Evolutionary conservation across 2,797 vertebrate species (phyloP), one percentile per base, ranked within the genome.

Genomic region (Tarsius wallacei): DNA sequence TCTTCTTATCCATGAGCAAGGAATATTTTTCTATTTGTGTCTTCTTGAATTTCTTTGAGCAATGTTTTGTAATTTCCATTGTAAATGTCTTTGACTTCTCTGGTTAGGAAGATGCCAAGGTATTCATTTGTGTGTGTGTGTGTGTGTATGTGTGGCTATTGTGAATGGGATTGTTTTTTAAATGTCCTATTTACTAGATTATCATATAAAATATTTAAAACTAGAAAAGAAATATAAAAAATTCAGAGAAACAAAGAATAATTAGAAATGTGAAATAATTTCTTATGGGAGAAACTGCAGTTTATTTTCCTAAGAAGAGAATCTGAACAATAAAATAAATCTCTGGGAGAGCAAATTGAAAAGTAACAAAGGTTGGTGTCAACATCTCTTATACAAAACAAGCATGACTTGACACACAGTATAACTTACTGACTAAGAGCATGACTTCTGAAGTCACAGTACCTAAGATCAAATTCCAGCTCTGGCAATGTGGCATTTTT

Each of bases 191-290:
- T 42, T 42, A 42, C 42, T 68, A 21, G 89, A 73, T 80, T 42
- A 33, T 57, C 82, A 68, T 33, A 61, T 57, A 78, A 97, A 94
- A 96, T 55, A 71, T 31, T 80, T 90, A 96, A 51, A 51, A 74
- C 31, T 53, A 24, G 22, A 36, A 87, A n/a, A 74, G 8, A 93
- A 90, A 70, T 57, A 28, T 81, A 94, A 47, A 47, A 1, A 5
- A 64, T 71, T 89, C 10, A 71, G 68, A 78, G 28, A 89, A 96
- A 73, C 82, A 71, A 13, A 92, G 49, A 96, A 49, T 77, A 97
- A 84, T 74, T 91, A 64, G 33, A 94, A 96, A 80, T 74, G 10
- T 26, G 70, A 89, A 85, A 77, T 87, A 64, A 47, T 94, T 95
- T 94, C 33, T 68, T 63, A 42, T 28, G 31, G 5, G 21, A 61